Evolutionary conservation across 1,140 invertebrate genomes (phyloP).

Genomic region (Globodera rostochiensis): DNA sequence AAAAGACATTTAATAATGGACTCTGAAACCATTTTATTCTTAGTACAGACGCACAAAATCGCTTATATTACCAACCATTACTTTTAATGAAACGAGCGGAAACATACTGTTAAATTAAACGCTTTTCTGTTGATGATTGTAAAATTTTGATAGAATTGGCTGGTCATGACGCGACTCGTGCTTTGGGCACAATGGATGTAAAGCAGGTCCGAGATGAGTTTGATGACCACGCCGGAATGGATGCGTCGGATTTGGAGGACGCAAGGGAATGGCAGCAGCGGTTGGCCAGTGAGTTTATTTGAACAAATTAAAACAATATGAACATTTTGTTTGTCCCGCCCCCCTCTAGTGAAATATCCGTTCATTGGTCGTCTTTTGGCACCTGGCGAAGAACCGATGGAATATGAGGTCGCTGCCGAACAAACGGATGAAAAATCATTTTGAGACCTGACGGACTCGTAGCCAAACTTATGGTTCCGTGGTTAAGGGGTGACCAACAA

Average conservation of each 20-base stretch:
- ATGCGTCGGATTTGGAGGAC: constrained; percentile 42
- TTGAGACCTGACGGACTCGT: not conserved
- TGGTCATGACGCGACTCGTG: constrained; percentile 53
- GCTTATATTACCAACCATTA: no score
- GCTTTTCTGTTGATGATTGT: not conserved
- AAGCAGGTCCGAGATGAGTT: constrained; percentile 48
- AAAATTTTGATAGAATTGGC: constrained; percentile 34
- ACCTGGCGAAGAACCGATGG: constrained; percentile 38
- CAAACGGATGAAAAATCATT: not conserved
- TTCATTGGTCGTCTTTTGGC: constrained; percentile 46
- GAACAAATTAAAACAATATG: not conserved
- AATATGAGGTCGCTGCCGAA: constrained; percentile 14
- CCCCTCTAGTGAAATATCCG: constrained; percentile 48
- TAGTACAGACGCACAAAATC: no score
- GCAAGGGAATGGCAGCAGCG: constrained; percentile 49
- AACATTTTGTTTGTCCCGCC: not conserved
- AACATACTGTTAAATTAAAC: no score
- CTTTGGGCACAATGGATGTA: constrained; percentile 43
- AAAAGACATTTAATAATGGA: not conserved
- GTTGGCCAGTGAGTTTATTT: constrained; percentile 30
- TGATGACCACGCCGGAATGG: constrained; percentile 45
- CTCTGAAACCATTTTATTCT: no score
- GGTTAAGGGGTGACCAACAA: no score
- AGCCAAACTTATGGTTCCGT: no score
- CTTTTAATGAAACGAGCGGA: no score